phyloP scores from a whole-genome alignment of 2,797 vertebrate genomes.

The Sebastes iracundus region DNA sequence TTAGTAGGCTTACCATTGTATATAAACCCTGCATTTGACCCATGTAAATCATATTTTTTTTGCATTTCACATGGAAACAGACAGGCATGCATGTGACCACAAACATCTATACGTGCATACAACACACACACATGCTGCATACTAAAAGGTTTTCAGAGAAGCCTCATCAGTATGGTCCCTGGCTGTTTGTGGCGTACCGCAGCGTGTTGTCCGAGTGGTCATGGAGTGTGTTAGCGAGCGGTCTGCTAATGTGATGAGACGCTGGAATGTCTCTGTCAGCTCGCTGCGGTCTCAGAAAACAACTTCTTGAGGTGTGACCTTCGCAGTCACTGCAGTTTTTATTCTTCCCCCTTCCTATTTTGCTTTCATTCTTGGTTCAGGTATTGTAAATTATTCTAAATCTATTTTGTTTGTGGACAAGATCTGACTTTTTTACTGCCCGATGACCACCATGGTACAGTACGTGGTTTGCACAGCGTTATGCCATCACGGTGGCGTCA shows the following conservation, averaged over 20 bases:
- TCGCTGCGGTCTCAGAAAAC: constrained; percentile 25
- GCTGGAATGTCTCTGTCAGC: constrained; percentile 56
- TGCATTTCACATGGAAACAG: not conserved
- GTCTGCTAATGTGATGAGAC: constrained; percentile 56
- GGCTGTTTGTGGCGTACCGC: constrained; percentile 43
- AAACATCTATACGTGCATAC: not conserved
- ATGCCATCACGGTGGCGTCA: constrained; percentile 16
- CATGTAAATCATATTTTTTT: not conserved
- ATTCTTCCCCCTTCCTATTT: not conserved
- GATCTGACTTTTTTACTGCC: not conserved
- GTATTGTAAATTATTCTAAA: constrained; percentile 4
- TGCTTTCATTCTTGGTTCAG: not conserved
- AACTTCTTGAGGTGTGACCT: constrained; percentile 26
- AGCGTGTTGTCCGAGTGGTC: constrained; percentile 39
- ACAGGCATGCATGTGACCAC: not conserved
- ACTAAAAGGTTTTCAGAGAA: constrained; percentile 26
- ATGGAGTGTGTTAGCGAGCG: constrained; percentile 33
- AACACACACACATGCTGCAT: not conserved
- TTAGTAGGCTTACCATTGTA: not conserved
- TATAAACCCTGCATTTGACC: not conserved
- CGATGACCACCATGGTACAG: not conserved
- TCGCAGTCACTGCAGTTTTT: constrained; percentile 4
- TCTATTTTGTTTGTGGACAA: not conserved
- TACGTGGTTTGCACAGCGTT: constrained; percentile 6
- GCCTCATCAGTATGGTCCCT: constrained; percentile 17